Conservation (phyloP, 2,797 vertebrate genomes). For the Orientallactaga sibirica region DNA sequence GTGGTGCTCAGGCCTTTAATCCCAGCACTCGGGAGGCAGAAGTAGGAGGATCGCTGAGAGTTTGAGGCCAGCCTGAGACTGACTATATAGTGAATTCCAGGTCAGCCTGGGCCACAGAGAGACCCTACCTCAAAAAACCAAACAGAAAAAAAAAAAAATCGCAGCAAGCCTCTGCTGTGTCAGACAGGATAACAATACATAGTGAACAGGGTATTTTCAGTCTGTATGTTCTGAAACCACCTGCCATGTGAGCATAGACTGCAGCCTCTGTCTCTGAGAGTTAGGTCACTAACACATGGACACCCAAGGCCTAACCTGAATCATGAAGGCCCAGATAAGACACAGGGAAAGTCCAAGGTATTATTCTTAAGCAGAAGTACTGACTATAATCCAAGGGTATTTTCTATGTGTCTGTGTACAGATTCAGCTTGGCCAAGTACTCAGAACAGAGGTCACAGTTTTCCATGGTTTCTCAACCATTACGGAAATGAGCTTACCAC, state of each 20-base stretch:
- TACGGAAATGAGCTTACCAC: background rate
- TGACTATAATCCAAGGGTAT: background rate
- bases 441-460: conserved; percentile 45
- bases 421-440: background rate
- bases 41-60: no score
- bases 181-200: background rate
- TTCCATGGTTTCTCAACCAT: conserved; percentile 5
- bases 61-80: no score
- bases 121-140: no score
- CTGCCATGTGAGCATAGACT: background rate
- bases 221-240: background rate
- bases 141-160: background rate
- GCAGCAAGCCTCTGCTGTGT: background rate
- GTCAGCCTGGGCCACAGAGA: no score
- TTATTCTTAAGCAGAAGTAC: background rate
- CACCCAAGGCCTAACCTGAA: background rate
- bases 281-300: background rate
- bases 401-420: background rate
- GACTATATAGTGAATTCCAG: no score
- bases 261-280: background rate
- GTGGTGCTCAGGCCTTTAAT: no score
- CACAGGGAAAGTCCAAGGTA: background rate
- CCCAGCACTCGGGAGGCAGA: no score
- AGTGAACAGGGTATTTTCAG: background rate
- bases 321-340: conserved; percentile 3